Evolutionary conservation across 2,797 vertebrate genomes (phyloP), one percentile per base, ranked within the genome.

Genomic region (Acanthurus tractus): DNA sequence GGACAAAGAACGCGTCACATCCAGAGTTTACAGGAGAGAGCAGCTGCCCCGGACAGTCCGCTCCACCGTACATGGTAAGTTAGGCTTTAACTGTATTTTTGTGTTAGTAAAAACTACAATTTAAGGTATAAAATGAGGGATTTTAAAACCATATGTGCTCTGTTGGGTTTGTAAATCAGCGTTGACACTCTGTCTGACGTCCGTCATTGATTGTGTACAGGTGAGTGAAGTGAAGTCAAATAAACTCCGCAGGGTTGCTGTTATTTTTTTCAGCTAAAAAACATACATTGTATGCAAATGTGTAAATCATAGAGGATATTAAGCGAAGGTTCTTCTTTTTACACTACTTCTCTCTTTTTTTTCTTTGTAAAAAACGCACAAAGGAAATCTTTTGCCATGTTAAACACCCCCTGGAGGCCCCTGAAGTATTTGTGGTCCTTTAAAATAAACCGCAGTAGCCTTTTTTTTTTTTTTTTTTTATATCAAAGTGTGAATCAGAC

Each of bases 211-310:
- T 14, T 71, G 15, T 25, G 62, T 62, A 34, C 87, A 91, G 86
- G 84, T 90, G 86, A 82, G 75, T 40, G 29, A 34, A 79, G 44
- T 72, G 63, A 55, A 9, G 9, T 36, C 12, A 20, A n/a, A 18
- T 15, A 6, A 6, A 3, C 8, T 7, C 18, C 18, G 6, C 46
- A 4, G 13, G 13, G 13, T 2, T 23, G 3, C 5, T 34, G 11
- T 48, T 36, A 18, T 1, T 15, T 15, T 3, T 2, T 13, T 14
- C 3, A n/a, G 23, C 4, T 46, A 29, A 29, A 1, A 15, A 23
- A 25, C n/a, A 14, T 1, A 2, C n/a, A 8, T 4, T 14, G 4
- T 6, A 6, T 59, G 46, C 11, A 59, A 66, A 6, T 6, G 3
- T 53, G 46, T 11, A 53, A 66, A 59, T 56, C 14, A 65, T 8